Conservation (phyloP, 2,888 invertebrate genomes). For the Machimus atricapillus region DNA sequence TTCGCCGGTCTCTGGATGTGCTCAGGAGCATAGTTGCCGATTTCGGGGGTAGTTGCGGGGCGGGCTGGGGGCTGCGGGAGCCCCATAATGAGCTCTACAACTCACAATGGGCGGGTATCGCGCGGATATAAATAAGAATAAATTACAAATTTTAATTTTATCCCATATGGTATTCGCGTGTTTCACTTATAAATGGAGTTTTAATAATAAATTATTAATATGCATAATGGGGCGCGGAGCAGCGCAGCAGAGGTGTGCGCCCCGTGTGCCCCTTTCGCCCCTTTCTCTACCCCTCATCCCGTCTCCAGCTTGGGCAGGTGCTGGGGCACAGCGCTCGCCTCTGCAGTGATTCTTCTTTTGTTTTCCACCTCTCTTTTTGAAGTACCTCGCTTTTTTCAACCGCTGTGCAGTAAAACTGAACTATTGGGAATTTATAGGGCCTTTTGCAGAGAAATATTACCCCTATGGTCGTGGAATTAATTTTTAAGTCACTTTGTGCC, state of each 20-base stretch:
- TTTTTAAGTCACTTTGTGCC: neutral
- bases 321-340: neutral
- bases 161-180: constrained; percentile 44
- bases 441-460: neutral
- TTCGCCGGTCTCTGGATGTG: neutral
- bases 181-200: constrained; percentile 45
- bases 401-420: neutral
- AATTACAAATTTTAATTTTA: constrained; percentile 45
- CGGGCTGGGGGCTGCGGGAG: neutral
- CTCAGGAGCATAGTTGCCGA: constrained; percentile 11
- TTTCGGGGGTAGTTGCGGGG: constrained; percentile 10
- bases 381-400: neutral
- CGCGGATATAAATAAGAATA: constrained; percentile 46
- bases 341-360: constrained; percentile 18
- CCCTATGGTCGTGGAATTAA: neutral
- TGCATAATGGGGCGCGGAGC: constrained; percentile 42
- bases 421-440: neutral
- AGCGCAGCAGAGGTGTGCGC: constrained; percentile 28
- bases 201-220: constrained; percentile 47
- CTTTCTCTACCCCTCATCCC: neutral
- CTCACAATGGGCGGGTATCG: constrained; percentile 33
- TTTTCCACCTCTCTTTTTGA: neutral
- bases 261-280: neutral
- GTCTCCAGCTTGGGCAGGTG: neutral
- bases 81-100: constrained; percentile 31